Base-by-base conservation (phyloP, 2,797 vertebrate genomes). In the Pygocentrus nattereri region DNA sequence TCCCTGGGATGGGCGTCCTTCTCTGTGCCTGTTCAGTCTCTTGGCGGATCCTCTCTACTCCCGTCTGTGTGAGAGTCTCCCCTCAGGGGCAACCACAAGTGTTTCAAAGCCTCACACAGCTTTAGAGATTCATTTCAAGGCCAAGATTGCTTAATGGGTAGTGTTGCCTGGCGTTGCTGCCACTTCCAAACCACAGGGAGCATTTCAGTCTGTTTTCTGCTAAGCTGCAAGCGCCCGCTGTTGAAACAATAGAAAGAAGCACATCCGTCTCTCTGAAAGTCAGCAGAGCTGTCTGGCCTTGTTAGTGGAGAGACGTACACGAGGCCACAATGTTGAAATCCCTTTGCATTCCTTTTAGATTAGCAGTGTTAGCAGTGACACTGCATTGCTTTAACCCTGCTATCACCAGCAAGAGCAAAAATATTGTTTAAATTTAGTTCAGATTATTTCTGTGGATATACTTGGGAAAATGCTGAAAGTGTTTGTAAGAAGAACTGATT, bases 1-100 rank as follows among this genome's bases (percentile, higher is more conserved):
- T 92, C 91, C 93, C 92, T 90, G 85, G 78, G 78, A 84, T 81
- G 80, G 74, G 80, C 79, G 78, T 31, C 82, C 68, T 38, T 84
- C 67, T 62, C 47, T 65, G 30, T 75, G 80, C 78, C 71, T 79
- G 61, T 74, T 76, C 49, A 41, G 73, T 70, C 69, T 3, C 70
- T 74, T 70, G 64, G 76, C 44, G 44, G 38, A 19, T 73, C 3
- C 31, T 38, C 49, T 52, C 54, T 62, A 23, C 23, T 16, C 7
- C 21, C 16, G 31, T n/a, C 4, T 52, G 64, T 12, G 6, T 34
- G 8, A 74, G 64, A 49, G 75, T 50, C 62, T 82, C 54, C 70
- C 30, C 11, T 59, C 56, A 18, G 34, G 47, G 21, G 52, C 30
- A 65, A 56, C 74, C 67, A 21, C 54, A 64, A 49, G 15, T 21